Base-by-base conservation (phyloP, 2,113 vertebrate genomes). In the Ptilorrhoa leucosticta region DNA sequence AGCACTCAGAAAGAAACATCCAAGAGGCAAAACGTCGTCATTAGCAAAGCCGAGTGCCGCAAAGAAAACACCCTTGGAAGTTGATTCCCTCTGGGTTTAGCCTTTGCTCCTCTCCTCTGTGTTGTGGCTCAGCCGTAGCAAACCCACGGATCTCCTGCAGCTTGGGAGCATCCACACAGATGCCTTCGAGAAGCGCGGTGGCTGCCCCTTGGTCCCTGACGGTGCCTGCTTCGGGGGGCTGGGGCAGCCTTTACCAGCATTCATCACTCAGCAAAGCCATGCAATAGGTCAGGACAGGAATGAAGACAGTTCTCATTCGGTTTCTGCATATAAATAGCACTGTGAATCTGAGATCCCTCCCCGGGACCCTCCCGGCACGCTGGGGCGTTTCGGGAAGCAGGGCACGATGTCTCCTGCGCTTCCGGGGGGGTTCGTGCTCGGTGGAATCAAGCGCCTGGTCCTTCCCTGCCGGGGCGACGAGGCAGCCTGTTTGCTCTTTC, bases 331-430 rank as follows among this genome's bases (percentile, higher is more conserved):
- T 48, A 77, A 83, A 83, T 81, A 95, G 91, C 94, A 91, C 91
- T 95, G 95, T 91, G 96, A 96, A 95, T 94, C 93, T 8, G 48
- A 44, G 30, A 16, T 57, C 65, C 14, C 79, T 40, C 50, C 85
- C 17, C 4, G 2, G 68, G 61, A 63, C 14, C 58, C n/a, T 33
- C 68, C 37, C 8, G 2, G 40, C 42, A 2, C 0, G 19, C 40
- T 4, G 44, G 61, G 39, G 31, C 1, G 2, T 30, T 87, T 61
- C 1, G 12, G 44, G 58, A 68, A 68, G 88, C 48, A 13, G 72
- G 86, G 80, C 83, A 20, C 4, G 2, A 24, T 2, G 51, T 11
- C 83, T 61, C 83, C 91, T 8, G 18, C 6, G 5, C 86, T 56
- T 19, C 31, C 10, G 2, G 61, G 86, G 56, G 83, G 51, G 23